Percentiles rank a stretch among this genome's conserved stretches.
Evolutionary conservation across 2,797 vertebrate species (phyloP).

Genomic region (Peromyscus eremicus): DNA sequence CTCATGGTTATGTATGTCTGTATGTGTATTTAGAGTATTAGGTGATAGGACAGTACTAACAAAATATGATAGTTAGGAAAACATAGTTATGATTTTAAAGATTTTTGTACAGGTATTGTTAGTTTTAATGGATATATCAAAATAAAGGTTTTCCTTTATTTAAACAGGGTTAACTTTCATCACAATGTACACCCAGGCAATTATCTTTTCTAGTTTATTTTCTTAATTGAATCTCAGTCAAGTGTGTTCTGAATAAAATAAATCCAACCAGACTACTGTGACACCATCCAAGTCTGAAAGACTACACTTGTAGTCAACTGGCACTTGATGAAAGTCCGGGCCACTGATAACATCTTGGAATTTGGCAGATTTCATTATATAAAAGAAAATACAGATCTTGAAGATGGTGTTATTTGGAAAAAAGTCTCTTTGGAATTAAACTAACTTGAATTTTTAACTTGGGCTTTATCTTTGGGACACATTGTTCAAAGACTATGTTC

Average conservation of each 20-base stretch:
- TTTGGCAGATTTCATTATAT: slow-evolving; percentile 7
- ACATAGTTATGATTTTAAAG: slow-evolving; percentile 34
- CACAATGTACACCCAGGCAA: slow-evolving; percentile 58
- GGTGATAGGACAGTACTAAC: neutral
- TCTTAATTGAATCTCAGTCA: slow-evolving; percentile 42
- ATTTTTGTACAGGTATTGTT: slow-evolving; percentile 22
- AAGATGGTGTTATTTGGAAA: slow-evolving; percentile 5
- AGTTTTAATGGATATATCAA: neutral
- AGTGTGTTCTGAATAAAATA: slow-evolving; percentile 6
- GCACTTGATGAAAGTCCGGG: neutral
- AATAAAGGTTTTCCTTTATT: slow-evolving; percentile 32
- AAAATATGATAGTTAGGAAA: slow-evolving; percentile 14
- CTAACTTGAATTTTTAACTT: slow-evolving; percentile 12
- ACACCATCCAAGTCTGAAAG: neutral
- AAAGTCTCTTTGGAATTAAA: neutral
- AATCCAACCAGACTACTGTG: neutral
- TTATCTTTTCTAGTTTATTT: slow-evolving; percentile 59
- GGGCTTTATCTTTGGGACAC: neutral
- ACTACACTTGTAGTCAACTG: slow-evolving; percentile 22
- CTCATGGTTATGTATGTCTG: no score
- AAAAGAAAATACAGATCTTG: slow-evolving; percentile 19
- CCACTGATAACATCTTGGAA: slow-evolving; percentile 43
- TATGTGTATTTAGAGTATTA: neutral
- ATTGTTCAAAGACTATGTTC: neutral
- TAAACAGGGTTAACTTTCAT: slow-evolving; percentile 47